Evolutionary conservation across 2,113 vertebrate species (phyloP), one percentile per base, ranked within the genome.

Genomic region (Promerops cafer): DNA sequence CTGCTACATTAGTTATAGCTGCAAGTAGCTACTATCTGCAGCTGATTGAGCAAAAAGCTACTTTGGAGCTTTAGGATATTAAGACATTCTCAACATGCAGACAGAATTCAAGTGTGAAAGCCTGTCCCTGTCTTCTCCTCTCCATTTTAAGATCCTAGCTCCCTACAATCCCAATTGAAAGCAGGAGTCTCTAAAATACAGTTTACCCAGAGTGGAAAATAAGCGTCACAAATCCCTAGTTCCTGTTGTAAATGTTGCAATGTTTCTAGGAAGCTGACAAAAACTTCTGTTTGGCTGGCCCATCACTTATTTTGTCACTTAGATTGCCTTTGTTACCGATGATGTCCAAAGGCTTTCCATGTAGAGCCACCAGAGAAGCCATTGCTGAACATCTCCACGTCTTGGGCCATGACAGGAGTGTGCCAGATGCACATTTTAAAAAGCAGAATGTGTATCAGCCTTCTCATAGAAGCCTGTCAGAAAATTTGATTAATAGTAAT

Each of bases 381-480:
- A 39, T 13, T 27, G 22, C 39, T 78, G 83, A 81, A 83, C 35
- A 26, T 47, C 50, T 90, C 75, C 72, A 31, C 79, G 45, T 53
- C 71, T 31, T 22, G 35, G 33, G 54, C 66, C 2, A 0, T 6
- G 42, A 59, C 76, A 92, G 64, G 35, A 83, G 54, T 5, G 50
- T 74, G 39, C 83, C 83, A 94, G 94, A 92, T 63, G 76, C 39
- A 74, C 42, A 8, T 83, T 93, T 96, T 83, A 78, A 76, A 95
- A 89, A 83, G 68, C 89, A 92, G 60, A 92, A 42, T 54, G 27
- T 63, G 63, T 42, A 86, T 59, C 88, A 92, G 63, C 79, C 79
- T 77, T 76, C 39, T 93, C 71, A 39, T 9, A 89, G 45, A 83
- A 86, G 42, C 59, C 76, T 89, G 94, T 86, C 95, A 94, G 79